These are phyloP conservation scores for Delphinapterus leucas DNA, from an alignment of 2,113 vertebrate genomes.

Conservation along the genomic window DNA sequence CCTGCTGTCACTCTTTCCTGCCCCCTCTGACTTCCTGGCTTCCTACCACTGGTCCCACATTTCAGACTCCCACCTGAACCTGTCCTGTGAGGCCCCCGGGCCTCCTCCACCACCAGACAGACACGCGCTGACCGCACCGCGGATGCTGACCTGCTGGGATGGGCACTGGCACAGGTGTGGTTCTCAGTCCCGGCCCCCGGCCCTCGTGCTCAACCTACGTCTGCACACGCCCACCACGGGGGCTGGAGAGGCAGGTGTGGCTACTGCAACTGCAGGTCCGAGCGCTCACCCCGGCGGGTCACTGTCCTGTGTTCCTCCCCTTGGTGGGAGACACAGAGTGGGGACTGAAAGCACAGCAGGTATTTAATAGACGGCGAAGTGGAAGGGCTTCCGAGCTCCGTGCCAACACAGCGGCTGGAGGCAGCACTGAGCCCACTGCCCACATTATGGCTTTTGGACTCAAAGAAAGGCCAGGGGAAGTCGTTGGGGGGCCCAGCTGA, in stretches of 20 bases:
- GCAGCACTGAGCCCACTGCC: slow-evolving; percentile 43
- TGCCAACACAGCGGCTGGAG: slow-evolving; percentile 69
- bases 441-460: slow-evolving; percentile 39
- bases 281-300: background rate
- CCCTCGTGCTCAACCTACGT: background rate
- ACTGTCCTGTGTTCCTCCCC: background rate
- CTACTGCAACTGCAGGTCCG: background rate
- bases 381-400: slow-evolving; percentile 45
- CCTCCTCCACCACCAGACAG: background rate
- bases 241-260: background rate
- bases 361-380: slow-evolving; percentile 55
- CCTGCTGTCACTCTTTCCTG: background rate
- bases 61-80: background rate
- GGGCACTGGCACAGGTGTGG: background rate
- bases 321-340: background rate
- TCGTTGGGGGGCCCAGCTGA: background rate
- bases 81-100: background rate
- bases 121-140: background rate
- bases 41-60: background rate
- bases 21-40: background rate
- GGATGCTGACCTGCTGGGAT: background rate
- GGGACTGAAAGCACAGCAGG: slow-evolving; percentile 42
- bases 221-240: background rate
- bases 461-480: background rate
- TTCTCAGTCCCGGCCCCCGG: background rate